phyloP scores from a whole-genome alignment of 1,140 invertebrate genomes.

The Calosoma granatense region DNA sequence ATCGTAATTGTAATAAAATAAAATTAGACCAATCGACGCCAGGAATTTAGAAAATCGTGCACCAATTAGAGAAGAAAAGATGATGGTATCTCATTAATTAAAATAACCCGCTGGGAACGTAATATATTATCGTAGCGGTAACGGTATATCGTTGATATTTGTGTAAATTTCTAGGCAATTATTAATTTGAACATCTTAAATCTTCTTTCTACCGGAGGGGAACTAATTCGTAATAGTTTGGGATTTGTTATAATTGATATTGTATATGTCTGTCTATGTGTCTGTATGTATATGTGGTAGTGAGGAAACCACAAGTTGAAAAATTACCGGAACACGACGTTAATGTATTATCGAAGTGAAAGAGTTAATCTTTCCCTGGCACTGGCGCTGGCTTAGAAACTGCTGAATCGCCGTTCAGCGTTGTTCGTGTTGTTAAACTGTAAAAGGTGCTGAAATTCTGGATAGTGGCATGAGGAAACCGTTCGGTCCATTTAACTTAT shows the following conservation, averaged over 20 bases:
- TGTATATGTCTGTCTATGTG: too few species aligned
- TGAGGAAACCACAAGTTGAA: too few species aligned
- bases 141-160: background rate
- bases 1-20: too few species aligned
- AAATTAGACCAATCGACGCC: background rate
- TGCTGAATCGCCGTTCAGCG: background rate
- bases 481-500: background rate
- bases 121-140: background rate
- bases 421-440: background rate
- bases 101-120: background rate
- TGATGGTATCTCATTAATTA: conserved; percentile 6
- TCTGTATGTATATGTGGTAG: too few species aligned
- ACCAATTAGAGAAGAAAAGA: background rate
- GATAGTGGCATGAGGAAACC: background rate
- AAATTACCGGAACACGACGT: too few species aligned
- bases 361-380: background rate
- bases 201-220: too few species aligned
- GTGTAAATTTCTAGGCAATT: background rate
- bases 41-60: background rate
- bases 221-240: too few species aligned
- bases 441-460: background rate
- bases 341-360: too few species aligned
- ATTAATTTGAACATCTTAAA: background rate
- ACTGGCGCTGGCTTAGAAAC: background rate
- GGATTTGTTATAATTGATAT: too few species aligned